A percentile compares a stretch with the other conserved stretches of the same genome.
phyloP scores from a whole-genome alignment of 2,888 invertebrate genomes.

The Germaria angustata region DNA sequence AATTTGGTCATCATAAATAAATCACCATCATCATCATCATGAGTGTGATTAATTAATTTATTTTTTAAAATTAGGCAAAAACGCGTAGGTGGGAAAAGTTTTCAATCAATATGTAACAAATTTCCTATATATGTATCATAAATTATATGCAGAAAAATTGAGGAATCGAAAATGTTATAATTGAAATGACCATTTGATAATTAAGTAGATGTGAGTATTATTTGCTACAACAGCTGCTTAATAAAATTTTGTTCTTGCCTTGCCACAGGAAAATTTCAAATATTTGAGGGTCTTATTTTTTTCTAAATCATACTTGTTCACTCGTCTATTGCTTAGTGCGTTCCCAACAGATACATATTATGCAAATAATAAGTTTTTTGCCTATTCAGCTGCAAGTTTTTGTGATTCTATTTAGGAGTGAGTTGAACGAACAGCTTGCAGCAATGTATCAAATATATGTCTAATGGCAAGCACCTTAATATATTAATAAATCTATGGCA shows the following conservation, averaged over 20 bases:
- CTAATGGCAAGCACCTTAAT: conserved; percentile 36
- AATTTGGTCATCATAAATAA: conserved; percentile 58
- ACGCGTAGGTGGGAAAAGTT: conserved; percentile 23
- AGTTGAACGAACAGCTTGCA: not conserved
- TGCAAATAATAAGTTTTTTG: not conserved
- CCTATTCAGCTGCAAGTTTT: not conserved
- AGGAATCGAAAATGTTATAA: not conserved
- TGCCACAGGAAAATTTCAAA: conserved; percentile 54
- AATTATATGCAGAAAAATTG: not conserved
- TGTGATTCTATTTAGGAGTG: conserved; percentile 9
- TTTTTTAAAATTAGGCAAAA: conserved; percentile 53
- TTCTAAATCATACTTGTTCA: not conserved
- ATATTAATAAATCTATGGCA: conserved; percentile 35
- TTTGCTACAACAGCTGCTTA: conserved; percentile 62
- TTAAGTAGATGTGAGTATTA: conserved; percentile 45
- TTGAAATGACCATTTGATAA: conserved; percentile 57
- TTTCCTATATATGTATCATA: too few species aligned
- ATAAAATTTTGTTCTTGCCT: conserved; percentile 22
- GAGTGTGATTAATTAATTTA: conserved; percentile 70
- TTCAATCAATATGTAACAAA: conserved; percentile 5
- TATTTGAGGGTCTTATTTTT: conserved; percentile 52
- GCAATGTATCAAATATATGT: not conserved
- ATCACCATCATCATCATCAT: conserved; percentile 8
- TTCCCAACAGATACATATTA: not conserved
- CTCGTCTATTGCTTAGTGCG: not conserved